Evolutionary conservation across 2,113 vertebrate genomes (phyloP).

Genomic region (Toxotes jaculatrix): DNA sequence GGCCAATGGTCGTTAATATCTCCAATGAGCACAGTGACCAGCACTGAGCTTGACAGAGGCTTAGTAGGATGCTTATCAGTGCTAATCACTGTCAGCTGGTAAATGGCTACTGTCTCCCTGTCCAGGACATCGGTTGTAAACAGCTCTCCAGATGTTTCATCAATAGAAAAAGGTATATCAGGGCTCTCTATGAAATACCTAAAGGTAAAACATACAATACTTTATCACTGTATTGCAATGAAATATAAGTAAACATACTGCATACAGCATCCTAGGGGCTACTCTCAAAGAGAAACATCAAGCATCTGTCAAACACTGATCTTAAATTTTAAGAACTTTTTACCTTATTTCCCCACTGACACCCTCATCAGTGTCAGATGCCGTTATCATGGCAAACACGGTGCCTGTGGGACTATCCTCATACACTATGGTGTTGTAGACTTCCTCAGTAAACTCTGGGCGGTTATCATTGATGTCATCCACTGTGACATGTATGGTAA

Average conservation of each 20-base stretch:
- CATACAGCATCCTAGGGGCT: neutral
- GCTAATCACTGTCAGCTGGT: slow-evolving; percentile 75
- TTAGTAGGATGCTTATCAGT: slow-evolving; percentile 72
- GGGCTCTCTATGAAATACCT: slow-evolving; percentile 79
- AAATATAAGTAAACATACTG: neutral
- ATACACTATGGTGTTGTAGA: slow-evolving; percentile 73
- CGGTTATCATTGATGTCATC: slow-evolving; percentile 84
- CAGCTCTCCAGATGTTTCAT: slow-evolving; percentile 80
- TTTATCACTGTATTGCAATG: neutral
- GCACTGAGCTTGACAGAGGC: slow-evolving; percentile 77
- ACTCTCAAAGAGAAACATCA: neutral
- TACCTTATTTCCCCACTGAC: slow-evolving; percentile 80
- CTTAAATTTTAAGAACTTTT: neutral
- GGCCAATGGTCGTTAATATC: slow-evolving; percentile 85
- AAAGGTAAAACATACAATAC: neutral
- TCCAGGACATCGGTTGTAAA: slow-evolving; percentile 78
- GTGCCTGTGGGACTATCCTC: slow-evolving; percentile 80
- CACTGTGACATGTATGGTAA: slow-evolving; percentile 78
- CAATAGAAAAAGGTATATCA: slow-evolving; percentile 77
- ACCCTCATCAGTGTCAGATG: slow-evolving; percentile 80
- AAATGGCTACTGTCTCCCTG: slow-evolving; percentile 77
- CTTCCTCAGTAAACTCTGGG: slow-evolving; percentile 75
- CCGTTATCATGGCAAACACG: slow-evolving; percentile 76
- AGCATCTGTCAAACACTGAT: neutral
- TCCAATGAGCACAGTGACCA: slow-evolving; percentile 76